These are phyloP conservation scores for Digitonthophagus gazella DNA, from an alignment of 2,888 invertebrate genomes.

Conservation along the genomic window DNA sequence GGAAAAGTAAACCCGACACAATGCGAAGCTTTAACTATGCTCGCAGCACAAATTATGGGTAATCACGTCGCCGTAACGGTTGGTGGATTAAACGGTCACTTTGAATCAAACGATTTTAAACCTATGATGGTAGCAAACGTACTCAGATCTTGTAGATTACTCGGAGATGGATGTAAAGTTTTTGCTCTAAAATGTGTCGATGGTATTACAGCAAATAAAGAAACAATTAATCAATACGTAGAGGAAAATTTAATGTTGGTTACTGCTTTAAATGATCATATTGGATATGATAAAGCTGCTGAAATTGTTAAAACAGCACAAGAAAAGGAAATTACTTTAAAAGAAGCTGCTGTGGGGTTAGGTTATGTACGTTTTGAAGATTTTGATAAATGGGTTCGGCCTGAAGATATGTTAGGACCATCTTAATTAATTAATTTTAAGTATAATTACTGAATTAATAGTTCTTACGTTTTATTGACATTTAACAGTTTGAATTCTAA, in stretches of 20 bases:
- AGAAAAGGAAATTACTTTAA: constrained; percentile 81
- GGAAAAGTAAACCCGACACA: constrained; percentile 99
- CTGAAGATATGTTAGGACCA: constrained; percentile 73
- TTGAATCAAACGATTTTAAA: constrained; percentile 98
- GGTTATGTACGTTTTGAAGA: constrained; percentile 76
- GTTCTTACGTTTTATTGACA: not conserved
- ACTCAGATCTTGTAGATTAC: constrained; percentile 79
- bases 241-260: constrained; percentile 89
- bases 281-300: constrained; percentile 95
- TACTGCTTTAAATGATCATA: constrained; percentile 93
- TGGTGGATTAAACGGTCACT: constrained; percentile 95
- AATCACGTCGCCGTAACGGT: constrained; percentile 93
- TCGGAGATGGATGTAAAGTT: constrained; percentile 70
- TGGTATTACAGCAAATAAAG: constrained; percentile 52
- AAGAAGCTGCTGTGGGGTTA: constrained; percentile 81
- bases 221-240: constrained; percentile 54
- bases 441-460: no score
- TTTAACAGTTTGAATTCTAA: no score
- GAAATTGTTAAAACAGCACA: constrained; percentile 93
- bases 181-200: constrained; percentile 64
- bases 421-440: not conserved
- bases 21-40: constrained; percentile 97
- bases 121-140: constrained; percentile 94
- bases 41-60: constrained; percentile 92
- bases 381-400: constrained; percentile 83